Evolutionary conservation across 2,888 invertebrate genomes (phyloP).

Genomic region (Melanostoma scalare): DNA sequence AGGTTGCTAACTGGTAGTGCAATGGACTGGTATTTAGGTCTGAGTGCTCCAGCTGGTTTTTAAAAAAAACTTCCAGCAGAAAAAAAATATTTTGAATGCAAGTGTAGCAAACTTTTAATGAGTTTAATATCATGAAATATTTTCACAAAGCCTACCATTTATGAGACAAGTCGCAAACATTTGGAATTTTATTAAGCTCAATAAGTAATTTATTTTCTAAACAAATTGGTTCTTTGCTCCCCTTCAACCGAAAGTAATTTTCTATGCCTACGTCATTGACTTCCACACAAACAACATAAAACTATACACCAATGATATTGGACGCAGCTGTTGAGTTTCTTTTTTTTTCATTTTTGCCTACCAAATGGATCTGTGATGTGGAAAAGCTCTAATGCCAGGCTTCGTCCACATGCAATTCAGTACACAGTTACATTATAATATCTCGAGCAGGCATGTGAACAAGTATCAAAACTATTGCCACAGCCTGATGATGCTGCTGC

Average conservation of each 20-base stretch:
- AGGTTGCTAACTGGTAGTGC: no score
- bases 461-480: conserved; percentile 63
- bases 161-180: no score
- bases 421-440: conserved; percentile 71
- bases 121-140: no score
- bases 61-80: no score
- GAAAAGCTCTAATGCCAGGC: conserved; percentile 54
- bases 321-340: conserved; percentile 56
- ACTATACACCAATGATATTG: conserved; percentile 29
- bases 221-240: not conserved
- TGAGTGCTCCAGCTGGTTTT: no score
- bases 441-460: conserved; percentile 70
- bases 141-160: no score
- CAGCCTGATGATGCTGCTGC: conserved; percentile 25
- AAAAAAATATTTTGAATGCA: no score
- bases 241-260: conserved; percentile 5
- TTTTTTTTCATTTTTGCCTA: conserved; percentile 20
- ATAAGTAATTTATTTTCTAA: not conserved
- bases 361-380: conserved; percentile 62
- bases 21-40: no score
- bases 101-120: no score
- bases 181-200: no score
- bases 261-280: conserved; percentile 1
- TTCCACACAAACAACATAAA: conserved; percentile 6
- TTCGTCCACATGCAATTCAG: conserved; percentile 59